Conservation (phyloP, 2,113 vertebrate genomes). For the Sphyrna mokarran region DNA sequence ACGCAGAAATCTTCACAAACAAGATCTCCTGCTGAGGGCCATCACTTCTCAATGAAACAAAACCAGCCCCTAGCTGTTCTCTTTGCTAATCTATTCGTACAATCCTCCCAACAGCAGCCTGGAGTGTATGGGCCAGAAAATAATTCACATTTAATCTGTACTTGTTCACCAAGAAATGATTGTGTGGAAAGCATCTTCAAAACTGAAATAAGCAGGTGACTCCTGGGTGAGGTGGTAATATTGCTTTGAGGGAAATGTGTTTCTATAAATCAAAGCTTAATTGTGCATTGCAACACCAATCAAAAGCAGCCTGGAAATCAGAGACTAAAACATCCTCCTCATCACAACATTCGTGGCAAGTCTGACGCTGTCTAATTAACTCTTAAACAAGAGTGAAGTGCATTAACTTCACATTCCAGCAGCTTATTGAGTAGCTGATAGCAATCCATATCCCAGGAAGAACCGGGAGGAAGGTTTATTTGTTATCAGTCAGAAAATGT, state of each 20-base stretch:
- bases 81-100: neutral
- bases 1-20: neutral
- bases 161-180: neutral
- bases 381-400: slow-evolving; percentile 41
- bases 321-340: slow-evolving; percentile 34
- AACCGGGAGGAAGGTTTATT: neutral
- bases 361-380: slow-evolving; percentile 39
- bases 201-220: neutral
- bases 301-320: neutral
- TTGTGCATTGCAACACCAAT: neutral
- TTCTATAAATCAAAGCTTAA: neutral
- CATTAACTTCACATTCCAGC: slow-evolving; percentile 38
- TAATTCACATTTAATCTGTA: neutral
- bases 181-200: neutral
- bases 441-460: neutral
- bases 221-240: neutral
- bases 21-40: neutral
- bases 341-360: slow-evolving; percentile 37
- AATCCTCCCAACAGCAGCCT: neutral
- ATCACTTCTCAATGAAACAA: neutral
- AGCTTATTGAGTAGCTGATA: neutral
- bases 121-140: neutral
- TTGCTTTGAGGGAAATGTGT: neutral
- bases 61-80: too few relatives aligned
- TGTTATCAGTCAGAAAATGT: neutral